Evolutionary conservation across 1,140 invertebrate species (phyloP), one percentile per base, ranked within the genome.

Genomic region (Diabrotica undecimpunctata): DNA sequence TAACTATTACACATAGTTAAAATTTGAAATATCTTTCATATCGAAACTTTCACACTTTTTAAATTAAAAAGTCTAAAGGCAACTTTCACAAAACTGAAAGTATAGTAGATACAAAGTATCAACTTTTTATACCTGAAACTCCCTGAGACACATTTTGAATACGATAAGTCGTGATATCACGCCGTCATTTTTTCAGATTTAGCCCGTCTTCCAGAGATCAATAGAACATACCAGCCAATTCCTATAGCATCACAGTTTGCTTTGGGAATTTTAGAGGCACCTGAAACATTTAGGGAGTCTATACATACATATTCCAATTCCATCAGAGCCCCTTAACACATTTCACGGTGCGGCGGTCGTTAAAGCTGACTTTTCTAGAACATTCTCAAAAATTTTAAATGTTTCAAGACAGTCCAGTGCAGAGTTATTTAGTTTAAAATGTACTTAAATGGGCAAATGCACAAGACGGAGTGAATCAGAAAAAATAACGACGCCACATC

Each of bases 71-170:
- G 13, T 38, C 11, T 8, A 8, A 11, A 51, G 46, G 38, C 0
- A 38, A n/a, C 61, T 37, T 62, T 54, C 51, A 54, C 25, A 62
- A 54, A 62, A 54, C 61, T 25, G 61, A 62, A 62, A 38, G 51
- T 62, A 6, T 55, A 13, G 36, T 39, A 14, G 37, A 50, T 12
- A 36, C 35, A 58, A 58, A 36, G 38, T 58, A 41, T 58, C 38
- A 38, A 61, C 37, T 46, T 54, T 36, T 50, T 35, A 61, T 50
- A 41, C 37, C 38, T 9, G 36, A 46, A 46, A 41, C 11, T 50
- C 58, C 13, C 46, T 51, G 58, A 61, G 13, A 25, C 13, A 46
- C 4, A 8, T 46, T 46, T 46, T 46, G n/a, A n/a, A 46, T 46
- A 25, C 25, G 25, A 25, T 25, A 25, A 25, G 25, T 25, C 25